Evolutionary conservation across 1,140 invertebrate species (phyloP), one percentile per base, ranked within the genome.

Genomic region (Drosophila yakuba): DNA sequence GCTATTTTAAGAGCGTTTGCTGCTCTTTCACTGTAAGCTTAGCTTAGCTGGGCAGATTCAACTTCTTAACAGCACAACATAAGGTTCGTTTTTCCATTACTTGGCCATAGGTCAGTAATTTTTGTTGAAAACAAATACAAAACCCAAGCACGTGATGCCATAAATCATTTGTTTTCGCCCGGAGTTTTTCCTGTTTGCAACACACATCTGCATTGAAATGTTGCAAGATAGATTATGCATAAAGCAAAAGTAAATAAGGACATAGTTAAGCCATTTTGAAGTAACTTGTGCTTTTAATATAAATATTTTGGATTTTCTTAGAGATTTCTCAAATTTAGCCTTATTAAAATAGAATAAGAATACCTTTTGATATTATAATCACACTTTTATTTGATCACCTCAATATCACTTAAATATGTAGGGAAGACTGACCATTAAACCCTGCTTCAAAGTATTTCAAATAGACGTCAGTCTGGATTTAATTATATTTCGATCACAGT

Each of bases 71-170:
- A 20, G 36, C 5, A 7, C 54, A 71, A 71, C 64, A 71, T 71
- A 17, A 50, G 43, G 64, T 12, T 44, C 20, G 45, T 44, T 68
- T 17, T 23, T 35, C 48, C 56, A 64, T 54, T 77, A 71, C 44
- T 54, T 50, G 15, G 50, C 32, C 64, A 69, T 77, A 71, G 74
- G 74, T 78, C 74, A 77, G 74, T 77, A 57, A 76, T 67, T 67
- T 60, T 41, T 23, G 48, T 15, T 15, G 23, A 55, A 68, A 76
- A 75, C 41, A 75, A 56, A 61, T 61, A 68, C 56, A 51, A 68
- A 68, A 68, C 43, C 63, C 20, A 52, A 76, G 64, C 74, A 77
- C 58, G 48, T 69, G 56, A 36, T 8, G 44, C 54, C 64, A 78
- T 77, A 71, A 78, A 78, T 78, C 74, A 78, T 77, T 54, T 17